Base-by-base conservation (phyloP, 2,888 invertebrate genomes). In the Lycocerus yunnanus region DNA sequence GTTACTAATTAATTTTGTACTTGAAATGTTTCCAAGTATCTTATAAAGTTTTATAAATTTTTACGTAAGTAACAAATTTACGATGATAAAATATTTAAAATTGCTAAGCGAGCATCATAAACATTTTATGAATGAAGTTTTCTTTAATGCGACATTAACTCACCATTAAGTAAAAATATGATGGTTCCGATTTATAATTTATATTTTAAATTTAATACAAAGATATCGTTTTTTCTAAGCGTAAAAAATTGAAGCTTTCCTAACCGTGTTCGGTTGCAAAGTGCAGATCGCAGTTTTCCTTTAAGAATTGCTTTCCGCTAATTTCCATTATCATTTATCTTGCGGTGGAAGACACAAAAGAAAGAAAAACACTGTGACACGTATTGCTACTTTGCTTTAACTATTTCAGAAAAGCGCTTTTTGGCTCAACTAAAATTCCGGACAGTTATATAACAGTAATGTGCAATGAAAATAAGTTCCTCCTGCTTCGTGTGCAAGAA, bases 291-390 rank as follows among this genome's bases (percentile, higher is more conserved):
- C 80, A 80, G 84, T 84, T 82, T 81, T 78, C 77, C 80, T 71
- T 81, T 79, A 84, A 83, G 83, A 84, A 83, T 81, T 82, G 81
- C 81, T 84, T 80, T 77, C 80, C 80, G 81, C 85, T 86, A 86
- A 86, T 86, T 86, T 86, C 85, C 85, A 86, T 86, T 85, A 86
- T 84, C 86, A 85, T 86, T 85, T 86, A 85, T 86, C 85, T 85
- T 84, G 78, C 72, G 78, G 72, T 69, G 75, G 43, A 77, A 74
- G 74, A 69, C 71, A 69, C 69, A 72, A 75, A 75, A 77, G 75
- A 68, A 77, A 79, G 81, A 81, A 84, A 83, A 83, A 81, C 80
- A 74, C 72, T 66, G 77, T 78, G 81, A 84, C 84, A 83, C 79
- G 82, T 82, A 83, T 81, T 81, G 80, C 78, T 80, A 83, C 83